A percentile compares a stretch with the other conserved stretches of the same genome.
Evolutionary conservation across 1,140 invertebrate genomes (phyloP).

Genomic region (Drosophila lacteicornis): DNA sequence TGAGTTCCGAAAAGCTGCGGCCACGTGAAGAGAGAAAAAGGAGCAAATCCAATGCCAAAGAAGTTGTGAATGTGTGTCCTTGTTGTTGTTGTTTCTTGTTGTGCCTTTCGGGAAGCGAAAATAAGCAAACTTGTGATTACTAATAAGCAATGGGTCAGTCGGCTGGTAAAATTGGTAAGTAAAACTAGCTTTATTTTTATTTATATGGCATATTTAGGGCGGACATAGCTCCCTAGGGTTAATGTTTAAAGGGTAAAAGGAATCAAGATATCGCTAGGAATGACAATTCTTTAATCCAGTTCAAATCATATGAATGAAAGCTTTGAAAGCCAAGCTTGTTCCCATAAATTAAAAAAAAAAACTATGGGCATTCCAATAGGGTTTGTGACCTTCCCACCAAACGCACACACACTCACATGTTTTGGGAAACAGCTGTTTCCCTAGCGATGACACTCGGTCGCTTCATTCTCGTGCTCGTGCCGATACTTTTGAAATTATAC

Average conservation of each 20-base stretch:
- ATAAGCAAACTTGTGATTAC: slow-evolving; percentile 29
- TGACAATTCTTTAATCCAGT: not conserved
- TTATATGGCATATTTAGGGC: not conserved
- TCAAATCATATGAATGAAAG: slow-evolving; percentile 8
- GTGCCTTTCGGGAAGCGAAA: slow-evolving; percentile 38
- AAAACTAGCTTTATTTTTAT: not conserved
- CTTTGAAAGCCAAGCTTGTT: slow-evolving; percentile 30
- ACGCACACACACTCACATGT: slow-evolving; percentile 40
- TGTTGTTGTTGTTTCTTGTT: slow-evolving; percentile 23
- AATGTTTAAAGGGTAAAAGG: not conserved
- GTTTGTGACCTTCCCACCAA: slow-evolving; percentile 65
- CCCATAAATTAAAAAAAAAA: slow-evolving; percentile 12
- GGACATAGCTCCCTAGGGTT: not conserved
- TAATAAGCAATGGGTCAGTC: slow-evolving; percentile 75
- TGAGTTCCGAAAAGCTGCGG: slow-evolving; percentile 27
- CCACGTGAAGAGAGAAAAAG: slow-evolving; percentile 18
- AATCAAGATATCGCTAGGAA: not conserved
- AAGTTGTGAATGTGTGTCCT: slow-evolving; percentile 49
- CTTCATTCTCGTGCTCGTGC: not conserved
- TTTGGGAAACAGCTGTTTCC: slow-evolving; percentile 54
- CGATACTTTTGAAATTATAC: slow-evolving; percentile 28
- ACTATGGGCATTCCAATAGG: slow-evolving; percentile 60
- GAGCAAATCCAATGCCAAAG: slow-evolving; percentile 55
- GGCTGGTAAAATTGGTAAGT: slow-evolving; percentile 83
- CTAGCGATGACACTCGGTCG: slow-evolving; percentile 47